Evolutionary conservation across 2,113 vertebrate species (phyloP), one percentile per base, ranked within the genome.

Genomic region (Orycteropus afer): DNA sequence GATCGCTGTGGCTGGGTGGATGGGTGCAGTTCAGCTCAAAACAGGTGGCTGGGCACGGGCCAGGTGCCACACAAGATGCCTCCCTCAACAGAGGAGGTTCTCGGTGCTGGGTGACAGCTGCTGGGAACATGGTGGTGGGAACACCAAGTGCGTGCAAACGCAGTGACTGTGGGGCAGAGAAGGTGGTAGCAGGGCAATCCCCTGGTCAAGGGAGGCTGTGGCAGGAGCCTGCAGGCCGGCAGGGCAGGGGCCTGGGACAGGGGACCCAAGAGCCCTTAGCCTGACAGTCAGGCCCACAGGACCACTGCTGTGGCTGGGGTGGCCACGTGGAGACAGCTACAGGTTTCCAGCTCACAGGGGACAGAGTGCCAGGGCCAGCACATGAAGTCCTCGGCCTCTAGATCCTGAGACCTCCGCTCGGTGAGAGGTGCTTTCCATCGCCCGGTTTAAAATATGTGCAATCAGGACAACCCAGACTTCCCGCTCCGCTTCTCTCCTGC

Each of bases 371-470:
- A 8, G 0, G 11, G 57, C 42, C 3, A 49, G 92, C 1, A 84
- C 15, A 91, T 63, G 80, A 11, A 95, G 93, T 49, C 80, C 74
- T 81, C 0, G 18, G 81, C 91, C 86, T 49, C 89, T 0, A 4
- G 81, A 29, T 94, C 57, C 8, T 1, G 23, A 92, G 94, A 93
- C 65, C 83, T 93, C 90, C 82, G 91, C 96, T 93, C 95, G 78
- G 61, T 91, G 90, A 95, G 95, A 97, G 96, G 85, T 97, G 90
- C 92, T 98, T 96, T 96, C 94, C 96, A 88, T 67, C 80, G 32
- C 83, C 92, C 0, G 3, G 42, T 91, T 97, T 98, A 98, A 98
- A 98, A 98, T 94, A 96, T 7, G 94, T 97, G 97, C 97, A 92
- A 91, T 96, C 95, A 93, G 42, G 93, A 93, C 14, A 40, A 20